Percentiles rank a stretch among this genome's conserved stretches.
Evolutionary conservation across 2,113 vertebrate species (phyloP).

Genomic region (Fulica atra): DNA sequence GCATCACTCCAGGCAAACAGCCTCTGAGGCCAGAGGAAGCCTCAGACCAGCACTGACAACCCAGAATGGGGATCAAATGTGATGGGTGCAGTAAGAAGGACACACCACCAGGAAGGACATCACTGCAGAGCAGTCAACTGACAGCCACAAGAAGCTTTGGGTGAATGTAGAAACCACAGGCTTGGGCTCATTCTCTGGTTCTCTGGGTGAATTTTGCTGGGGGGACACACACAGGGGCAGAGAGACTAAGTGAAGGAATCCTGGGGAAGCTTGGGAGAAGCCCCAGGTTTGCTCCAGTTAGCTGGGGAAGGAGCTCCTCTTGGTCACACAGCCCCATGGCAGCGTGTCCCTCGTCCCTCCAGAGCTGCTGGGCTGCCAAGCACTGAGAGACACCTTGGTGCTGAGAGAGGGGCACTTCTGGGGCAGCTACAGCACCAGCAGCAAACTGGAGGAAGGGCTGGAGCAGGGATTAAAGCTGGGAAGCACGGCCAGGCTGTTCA

Average conservation of each 20-base stretch:
- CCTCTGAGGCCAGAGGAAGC: not conserved
- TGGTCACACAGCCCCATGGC: not conserved
- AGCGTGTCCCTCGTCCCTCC: not conserved
- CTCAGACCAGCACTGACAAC: not conserved
- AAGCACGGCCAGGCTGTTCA: not conserved
- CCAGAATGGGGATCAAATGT: not conserved
- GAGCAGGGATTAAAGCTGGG: not conserved
- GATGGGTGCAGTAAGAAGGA: not conserved
- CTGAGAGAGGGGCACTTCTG: not conserved
- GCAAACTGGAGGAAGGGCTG: not conserved
- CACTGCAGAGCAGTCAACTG: not conserved
- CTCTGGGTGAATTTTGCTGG: not conserved
- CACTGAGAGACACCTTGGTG: not conserved
- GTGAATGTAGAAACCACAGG: not conserved
- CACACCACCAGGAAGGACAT: not conserved
- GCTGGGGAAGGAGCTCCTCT: not conserved
- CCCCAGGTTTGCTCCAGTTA: not conserved
- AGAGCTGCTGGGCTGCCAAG: not conserved
- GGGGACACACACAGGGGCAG: not conserved
- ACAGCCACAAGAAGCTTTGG: not conserved
- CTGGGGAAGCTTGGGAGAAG: rapidly evolving
- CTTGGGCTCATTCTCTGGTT: not conserved
- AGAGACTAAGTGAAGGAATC: not conserved
- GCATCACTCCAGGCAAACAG: not conserved
- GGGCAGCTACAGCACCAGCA: not conserved